Evolutionary conservation across 2,113 vertebrate species (phyloP).

Genomic region (Stigmatopora nigra): DNA sequence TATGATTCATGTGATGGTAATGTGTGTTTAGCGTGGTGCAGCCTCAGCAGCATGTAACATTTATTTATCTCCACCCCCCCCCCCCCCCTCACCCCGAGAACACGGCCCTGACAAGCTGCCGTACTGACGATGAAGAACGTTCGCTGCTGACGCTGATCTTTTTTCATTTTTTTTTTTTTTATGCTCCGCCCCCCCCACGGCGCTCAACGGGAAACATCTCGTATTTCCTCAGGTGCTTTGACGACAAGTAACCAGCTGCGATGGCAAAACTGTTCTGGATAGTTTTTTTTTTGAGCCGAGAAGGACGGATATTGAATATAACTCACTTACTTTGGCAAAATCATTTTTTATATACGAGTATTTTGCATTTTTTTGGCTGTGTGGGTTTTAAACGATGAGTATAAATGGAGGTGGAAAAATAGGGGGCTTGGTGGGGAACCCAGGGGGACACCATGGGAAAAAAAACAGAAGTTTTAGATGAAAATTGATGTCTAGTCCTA

Average conservation of each 20-base stretch:
- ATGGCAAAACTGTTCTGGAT: neutral
- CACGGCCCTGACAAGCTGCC: neutral
- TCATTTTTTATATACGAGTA: neutral
- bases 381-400: neutral
- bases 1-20: neutral
- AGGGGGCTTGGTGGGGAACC: neutral
- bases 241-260: neutral
- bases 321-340: neutral
- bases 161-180: no score
- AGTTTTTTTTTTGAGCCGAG: neutral
- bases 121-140: neutral
- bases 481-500: neutral
- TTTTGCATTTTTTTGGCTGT: neutral
- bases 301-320: neutral
- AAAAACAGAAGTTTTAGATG: neutral
- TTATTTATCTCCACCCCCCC: neutral
- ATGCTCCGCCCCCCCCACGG: no score
- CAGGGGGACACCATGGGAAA: neutral
- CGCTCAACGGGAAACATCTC: neutral
- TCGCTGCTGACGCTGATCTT: constrained; percentile 2
- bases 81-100: neutral
- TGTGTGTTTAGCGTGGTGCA: neutral
- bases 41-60: neutral
- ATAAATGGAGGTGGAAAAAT: neutral
- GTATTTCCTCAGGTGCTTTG: neutral